phyloP scores from a whole-genome alignment of 2,797 vertebrate genomes.

The Octomys mimax region DNA sequence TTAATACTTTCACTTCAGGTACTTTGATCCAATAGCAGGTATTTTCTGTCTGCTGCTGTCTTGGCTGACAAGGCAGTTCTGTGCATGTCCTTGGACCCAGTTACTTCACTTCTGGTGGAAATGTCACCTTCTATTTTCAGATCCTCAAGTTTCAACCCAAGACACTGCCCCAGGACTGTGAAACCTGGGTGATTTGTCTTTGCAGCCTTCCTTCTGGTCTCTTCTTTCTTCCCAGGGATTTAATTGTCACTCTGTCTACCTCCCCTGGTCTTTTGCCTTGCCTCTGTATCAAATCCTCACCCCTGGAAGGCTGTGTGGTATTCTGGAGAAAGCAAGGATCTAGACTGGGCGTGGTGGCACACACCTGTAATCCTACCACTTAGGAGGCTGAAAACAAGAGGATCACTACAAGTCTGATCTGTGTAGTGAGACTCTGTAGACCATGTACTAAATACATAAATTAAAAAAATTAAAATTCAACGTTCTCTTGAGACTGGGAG shows the following conservation, averaged over 20 bases:
- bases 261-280: neutral
- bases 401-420: too few species aligned
- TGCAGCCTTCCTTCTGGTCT: neutral
- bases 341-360: too few species aligned
- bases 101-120: neutral
- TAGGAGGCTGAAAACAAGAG: too few species aligned
- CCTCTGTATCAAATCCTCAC: neutral
- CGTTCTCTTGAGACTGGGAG: too few species aligned
- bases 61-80: neutral
- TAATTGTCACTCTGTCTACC: neutral
- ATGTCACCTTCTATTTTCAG: neutral
- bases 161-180: neutral
- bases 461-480: too few species aligned
- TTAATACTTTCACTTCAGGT: neutral
- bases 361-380: too few species aligned
- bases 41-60: neutral
- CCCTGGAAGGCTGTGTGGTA: neutral
- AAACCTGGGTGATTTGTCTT: neutral
- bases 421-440: too few species aligned
- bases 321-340: neutral
- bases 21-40: neutral
- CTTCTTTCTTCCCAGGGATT: neutral
- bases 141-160: neutral
- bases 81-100: neutral
- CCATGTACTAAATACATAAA: too few species aligned